These are phyloP conservation scores for Teleiodes luculella DNA, from an alignment of 2,888 invertebrate genomes.

Conservation along the genomic window DNA sequence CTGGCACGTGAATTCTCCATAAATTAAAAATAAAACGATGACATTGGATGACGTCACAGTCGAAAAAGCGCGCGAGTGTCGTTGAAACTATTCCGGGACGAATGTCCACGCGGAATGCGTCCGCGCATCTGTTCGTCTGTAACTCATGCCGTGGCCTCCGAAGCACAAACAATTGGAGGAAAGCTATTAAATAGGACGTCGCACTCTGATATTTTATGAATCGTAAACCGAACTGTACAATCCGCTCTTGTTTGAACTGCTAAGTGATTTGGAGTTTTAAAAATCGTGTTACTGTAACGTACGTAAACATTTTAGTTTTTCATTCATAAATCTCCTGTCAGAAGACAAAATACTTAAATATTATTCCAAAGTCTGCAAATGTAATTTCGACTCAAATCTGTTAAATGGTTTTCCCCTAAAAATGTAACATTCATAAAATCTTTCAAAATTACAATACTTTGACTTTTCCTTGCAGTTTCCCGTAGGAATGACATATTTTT, in stretches of 20 bases:
- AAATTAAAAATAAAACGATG: constrained; percentile 19
- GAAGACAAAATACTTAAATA: no score
- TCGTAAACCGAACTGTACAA: constrained; percentile 5
- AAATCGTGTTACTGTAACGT: not conserved
- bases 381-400: no score
- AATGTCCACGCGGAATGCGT: constrained; percentile 50
- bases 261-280: not conserved
- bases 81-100: constrained; percentile 49
- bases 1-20: constrained; percentile 3
- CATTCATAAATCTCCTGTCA: no score
- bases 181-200: constrained; percentile 18
- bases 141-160: constrained; percentile 45
- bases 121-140: constrained; percentile 60
- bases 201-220: constrained; percentile 17
- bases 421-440: no score
- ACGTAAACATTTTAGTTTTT: no score
- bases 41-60: constrained; percentile 19
- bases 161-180: constrained; percentile 24
- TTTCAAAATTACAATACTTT: no score
- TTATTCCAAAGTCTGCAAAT: no score
- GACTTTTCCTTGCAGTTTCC: no score
- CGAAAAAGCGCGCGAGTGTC: constrained; percentile 33
- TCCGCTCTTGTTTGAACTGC: constrained; percentile 2
- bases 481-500: no score
- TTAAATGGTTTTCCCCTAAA: no score